Evolutionary conservation across 1,140 invertebrate species (phyloP), one percentile per base, ranked within the genome.

Genomic region (Drusus annulatus): DNA sequence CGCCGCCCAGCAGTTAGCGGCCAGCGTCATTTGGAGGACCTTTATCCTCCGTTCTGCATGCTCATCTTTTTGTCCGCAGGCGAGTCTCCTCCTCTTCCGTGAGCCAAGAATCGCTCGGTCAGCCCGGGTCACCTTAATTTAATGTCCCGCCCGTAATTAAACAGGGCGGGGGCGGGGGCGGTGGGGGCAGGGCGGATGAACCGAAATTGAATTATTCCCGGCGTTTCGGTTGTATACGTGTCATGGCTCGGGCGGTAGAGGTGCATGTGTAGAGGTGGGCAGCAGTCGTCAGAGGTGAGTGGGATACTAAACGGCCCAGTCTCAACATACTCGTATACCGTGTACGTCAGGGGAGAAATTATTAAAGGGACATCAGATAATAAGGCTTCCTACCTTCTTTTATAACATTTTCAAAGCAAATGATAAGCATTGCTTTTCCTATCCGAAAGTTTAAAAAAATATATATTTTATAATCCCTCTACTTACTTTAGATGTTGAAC

Each of bases 61-160:
- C 82, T 83, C 82, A 83, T 83, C 82, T 83, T 75, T 83, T 83
- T 81, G 36, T 78, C 65, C 65, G 36, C 45, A 63, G 76, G 68
- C 60, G 23, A 25, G 60, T 65, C 71, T 65, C 76, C 76, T 69
- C 65, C 77, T 71, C 77, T 63, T 60, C 69, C 69, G 65, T 60
- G 80, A 58, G 36, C 81, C 79, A 83, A 83, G 82, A 83, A 83
- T 79, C 82, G 82, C 82, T 77, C 79, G 82, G 82, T 83, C 82
- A 83, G 82, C 82, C 81, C 73, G 80, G 82, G 82, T 83, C 82
- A 83, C 82, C 82, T 83, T 83, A 83, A 83, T 83, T 83, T 83
- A 83, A 83, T 83, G 82, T 81, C 80, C 82, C 80, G 79, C 79
- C 80, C 82, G 82, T 83, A 83, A 83, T 83, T 83, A 83, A 83